Base-by-base conservation (phyloP, 1,140 invertebrate species). In the Magallana angulata region DNA sequence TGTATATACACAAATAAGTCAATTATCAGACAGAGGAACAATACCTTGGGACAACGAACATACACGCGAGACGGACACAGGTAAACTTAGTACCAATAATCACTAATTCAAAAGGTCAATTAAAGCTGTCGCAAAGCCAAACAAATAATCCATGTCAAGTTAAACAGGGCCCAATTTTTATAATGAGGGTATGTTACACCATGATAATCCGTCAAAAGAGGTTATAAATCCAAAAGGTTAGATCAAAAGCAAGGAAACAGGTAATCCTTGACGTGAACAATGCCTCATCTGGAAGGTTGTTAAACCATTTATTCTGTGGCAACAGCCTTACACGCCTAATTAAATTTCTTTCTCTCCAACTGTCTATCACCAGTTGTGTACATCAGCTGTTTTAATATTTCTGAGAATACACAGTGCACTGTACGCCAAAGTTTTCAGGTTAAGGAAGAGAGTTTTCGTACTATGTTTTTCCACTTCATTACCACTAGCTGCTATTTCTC, bases 61-160 rank as follows among this genome's bases (percentile, higher is more conserved):
- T 30, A 30, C 24, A 24, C 24, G 68, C 3, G 68, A 68, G 64
- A 68, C 64, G 36, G 68, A 11, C 24, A 76, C 68, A 12, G 68
- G 68, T 76, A 76, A 76, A 76, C 24, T 48, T 48, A 48, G 24
- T 76, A 76, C 68, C 68, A 24, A 76, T 76, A 76, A 76, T 30
- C 68, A 76, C 18, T 76, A 48, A 76, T 76, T 11, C 68, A 76
- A 36, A 76, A 3, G 68, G 68, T 76, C 68, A 76, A 76, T 76
- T 76, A 76, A 76, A 76, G 68, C 68, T 76, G 68, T 76, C 68
- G 24, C 68, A 76, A 76, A 76, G 68, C 68, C 68, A 36, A 30
- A 11, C 18, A 30, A 24, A 76, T 30, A 76, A 76, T 48, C 7
- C 68, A 30, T 76, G 24, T 30, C 9, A 76, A 76, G 68, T 76